A percentile compares a stretch with the other conserved stretches of the same genome.
phyloP scores from a whole-genome alignment of 2,888 invertebrate genomes.

The Drosophila affinis region DNA sequence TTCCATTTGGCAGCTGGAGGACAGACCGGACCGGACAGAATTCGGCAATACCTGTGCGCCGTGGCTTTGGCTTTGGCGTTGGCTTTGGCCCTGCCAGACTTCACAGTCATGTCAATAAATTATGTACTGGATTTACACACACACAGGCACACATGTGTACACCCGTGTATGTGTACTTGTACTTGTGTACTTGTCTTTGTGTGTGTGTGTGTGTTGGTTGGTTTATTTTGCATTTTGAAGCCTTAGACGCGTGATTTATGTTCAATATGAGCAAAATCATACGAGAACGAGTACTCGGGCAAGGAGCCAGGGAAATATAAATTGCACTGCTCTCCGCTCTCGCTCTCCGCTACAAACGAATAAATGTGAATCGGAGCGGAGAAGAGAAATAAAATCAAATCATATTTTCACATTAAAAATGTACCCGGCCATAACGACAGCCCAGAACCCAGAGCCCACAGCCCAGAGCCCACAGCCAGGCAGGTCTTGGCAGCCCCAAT shows the following conservation, averaged over 20 bases:
- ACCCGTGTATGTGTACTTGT: slow-evolving; percentile 13
- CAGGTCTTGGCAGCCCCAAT: slow-evolving; percentile 48
- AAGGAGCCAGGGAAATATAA: slow-evolving; percentile 57
- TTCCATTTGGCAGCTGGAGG: slow-evolving; percentile 57
- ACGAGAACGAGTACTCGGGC: background rate
- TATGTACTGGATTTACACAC: slow-evolving; percentile 72
- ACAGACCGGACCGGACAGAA: slow-evolving; percentile 13
- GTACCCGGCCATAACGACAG: slow-evolving; percentile 61
- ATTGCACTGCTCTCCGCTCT: slow-evolving; percentile 54
- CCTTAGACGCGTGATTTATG: slow-evolving; percentile 75
- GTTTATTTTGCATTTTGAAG: slow-evolving; percentile 48
- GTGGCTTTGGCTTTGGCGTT: slow-evolving; percentile 38
- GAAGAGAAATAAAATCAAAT: slow-evolving; percentile 68
- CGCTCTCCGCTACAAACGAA: slow-evolving; percentile 37
- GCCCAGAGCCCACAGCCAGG: background rate
- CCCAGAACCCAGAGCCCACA: too few relatives aligned
- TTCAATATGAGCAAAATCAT: slow-evolving; percentile 57
- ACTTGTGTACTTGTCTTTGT: slow-evolving; percentile 16
- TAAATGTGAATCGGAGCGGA: slow-evolving; percentile 52
- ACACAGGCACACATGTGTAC: slow-evolving; percentile 27
- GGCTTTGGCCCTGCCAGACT: slow-evolving; percentile 52
- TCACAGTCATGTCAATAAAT: slow-evolving; percentile 71
- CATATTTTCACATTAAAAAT: slow-evolving; percentile 73
- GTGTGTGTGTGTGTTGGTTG: background rate
- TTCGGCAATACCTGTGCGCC: slow-evolving; percentile 28